Evolutionary conservation across 2,113 vertebrate species (phyloP), one percentile per base, ranked within the genome.

Genomic region (Echinops telfairi): DNA sequence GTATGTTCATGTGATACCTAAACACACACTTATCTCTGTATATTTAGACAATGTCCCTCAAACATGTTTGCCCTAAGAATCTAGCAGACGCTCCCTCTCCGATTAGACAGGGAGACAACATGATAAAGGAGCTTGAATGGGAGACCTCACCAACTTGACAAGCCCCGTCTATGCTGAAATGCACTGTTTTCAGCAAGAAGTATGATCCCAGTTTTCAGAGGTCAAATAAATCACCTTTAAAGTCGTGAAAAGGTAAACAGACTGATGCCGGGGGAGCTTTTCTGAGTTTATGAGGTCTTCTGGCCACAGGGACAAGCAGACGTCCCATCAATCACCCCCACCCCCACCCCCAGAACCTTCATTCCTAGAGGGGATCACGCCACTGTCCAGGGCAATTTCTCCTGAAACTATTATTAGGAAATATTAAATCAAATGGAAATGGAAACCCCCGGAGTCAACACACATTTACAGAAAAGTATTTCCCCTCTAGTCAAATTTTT

Each of bases 141-240:
- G 73, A 73, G 94, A n/a, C 64, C 89, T 95, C 75, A 87, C 82
- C 2, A 53, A n/a, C 90, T 95, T 14, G 23, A 77, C 84, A 81
- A 75, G 84, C 33, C 95, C 97, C 68, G 11, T 97, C 97, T 97
- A 96, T 93, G 95, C 91, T 96, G 91, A 58, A 91, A 60, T 88
- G 33, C 6, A 15, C 82, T 96, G 89, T 95, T 98, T 97, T 97
- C 95, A 96, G 94, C 93, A 97, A 98, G 93, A 96, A 96, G 91
- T 87, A 96, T 97, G 97, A 97, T 95, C 86, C 90, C 93, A 2
- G 92, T 98, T 98, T 98, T 91, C 94, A 97, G 81, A 98, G 96
- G 95, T 98, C 95, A 97, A 97, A 98, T 97, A 98, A 97, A 98
- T 98, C 96, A 97, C 88, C 92, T 97, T 97, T 97, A 98, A 98